Evolutionary conservation across 1,140 invertebrate genomes (phyloP).

Genomic region (Ephestia elutella): DNA sequence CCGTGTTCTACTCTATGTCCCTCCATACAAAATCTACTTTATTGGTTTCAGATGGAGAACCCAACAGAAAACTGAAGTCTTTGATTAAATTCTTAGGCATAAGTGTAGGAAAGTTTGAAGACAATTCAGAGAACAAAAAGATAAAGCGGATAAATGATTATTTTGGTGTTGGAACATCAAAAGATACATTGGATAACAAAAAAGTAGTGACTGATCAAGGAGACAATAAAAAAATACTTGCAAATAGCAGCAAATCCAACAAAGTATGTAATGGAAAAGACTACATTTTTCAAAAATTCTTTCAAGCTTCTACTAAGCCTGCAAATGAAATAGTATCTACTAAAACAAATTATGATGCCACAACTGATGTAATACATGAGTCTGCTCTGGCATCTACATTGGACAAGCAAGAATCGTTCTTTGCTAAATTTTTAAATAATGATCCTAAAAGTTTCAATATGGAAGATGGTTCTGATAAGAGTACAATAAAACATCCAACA

Average conservation of each 20-base stretch:
- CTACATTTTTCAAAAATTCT: conserved; percentile 45
- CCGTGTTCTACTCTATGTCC: no score
- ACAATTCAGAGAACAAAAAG: conserved; percentile 73
- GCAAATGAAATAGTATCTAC: not conserved
- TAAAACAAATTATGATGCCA: conserved; percentile 6
- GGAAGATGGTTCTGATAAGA: conserved; percentile 5
- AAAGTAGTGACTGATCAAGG: conserved; percentile 17
- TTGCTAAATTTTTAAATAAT: conserved; percentile 62
- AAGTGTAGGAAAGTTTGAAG: conserved; percentile 86
- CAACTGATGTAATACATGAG: conserved; percentile 14
- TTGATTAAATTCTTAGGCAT: conserved; percentile 83
- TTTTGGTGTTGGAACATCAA: conserved; percentile 68
- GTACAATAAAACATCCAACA: conserved; percentile 13
- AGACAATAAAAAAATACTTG: conserved; percentile 15
- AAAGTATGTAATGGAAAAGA: conserved; percentile 37
- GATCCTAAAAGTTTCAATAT: not conserved
- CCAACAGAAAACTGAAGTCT: conserved; percentile 68
- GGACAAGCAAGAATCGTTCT: conserved; percentile 68
- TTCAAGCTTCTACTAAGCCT: conserved; percentile 26
- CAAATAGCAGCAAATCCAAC: conserved; percentile 17
- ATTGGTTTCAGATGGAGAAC: conserved; percentile 44
- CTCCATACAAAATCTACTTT: not conserved
- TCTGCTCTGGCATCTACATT: conserved; percentile 35
- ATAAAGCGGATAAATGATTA: conserved; percentile 77
- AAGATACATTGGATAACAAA: conserved; percentile 23